Evolutionary conservation across 2,888 invertebrate genomes (phyloP).

Genomic region (Tridacna crocea): DNA sequence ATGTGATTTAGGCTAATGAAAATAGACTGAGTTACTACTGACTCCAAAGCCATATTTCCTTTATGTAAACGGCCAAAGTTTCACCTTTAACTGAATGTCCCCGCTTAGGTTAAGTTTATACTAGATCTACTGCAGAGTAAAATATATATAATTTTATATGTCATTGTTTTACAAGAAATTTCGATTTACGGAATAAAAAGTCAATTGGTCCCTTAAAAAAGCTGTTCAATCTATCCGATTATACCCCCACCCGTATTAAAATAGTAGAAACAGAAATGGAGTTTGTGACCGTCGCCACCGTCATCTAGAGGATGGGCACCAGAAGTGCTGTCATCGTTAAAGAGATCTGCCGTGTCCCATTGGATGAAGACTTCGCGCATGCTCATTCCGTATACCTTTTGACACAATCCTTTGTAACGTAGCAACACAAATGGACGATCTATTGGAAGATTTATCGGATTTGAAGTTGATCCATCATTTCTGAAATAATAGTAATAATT

Average conservation of each 20-base stretch:
- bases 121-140: no score
- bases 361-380: conserved; percentile 29
- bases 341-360: conserved; percentile 38
- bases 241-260: conserved; percentile 3
- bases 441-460: conserved; percentile 33
- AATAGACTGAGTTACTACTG: no score
- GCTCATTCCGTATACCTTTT: conserved; percentile 41
- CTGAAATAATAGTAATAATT: conserved; percentile 29
- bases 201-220: no score
- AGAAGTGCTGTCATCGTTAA: conserved; percentile 27
- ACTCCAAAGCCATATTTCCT: no score
- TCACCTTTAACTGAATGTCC: no score
- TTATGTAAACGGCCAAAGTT: no score
- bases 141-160: no score
- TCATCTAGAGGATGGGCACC: conserved; percentile 51
- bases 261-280: conserved; percentile 52
- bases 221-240: neutral
- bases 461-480: conserved; percentile 29
- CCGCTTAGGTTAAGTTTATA: no score
- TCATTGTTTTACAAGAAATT: no score
- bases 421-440: conserved; percentile 42
- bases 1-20: no score
- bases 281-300: conserved; percentile 41
- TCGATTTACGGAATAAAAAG: no score
- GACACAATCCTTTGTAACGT: conserved; percentile 42